Evolutionary conservation across 2,797 vertebrate species (phyloP), one percentile per base, ranked within the genome.

Genomic region (Taenioides sp.): DNA sequence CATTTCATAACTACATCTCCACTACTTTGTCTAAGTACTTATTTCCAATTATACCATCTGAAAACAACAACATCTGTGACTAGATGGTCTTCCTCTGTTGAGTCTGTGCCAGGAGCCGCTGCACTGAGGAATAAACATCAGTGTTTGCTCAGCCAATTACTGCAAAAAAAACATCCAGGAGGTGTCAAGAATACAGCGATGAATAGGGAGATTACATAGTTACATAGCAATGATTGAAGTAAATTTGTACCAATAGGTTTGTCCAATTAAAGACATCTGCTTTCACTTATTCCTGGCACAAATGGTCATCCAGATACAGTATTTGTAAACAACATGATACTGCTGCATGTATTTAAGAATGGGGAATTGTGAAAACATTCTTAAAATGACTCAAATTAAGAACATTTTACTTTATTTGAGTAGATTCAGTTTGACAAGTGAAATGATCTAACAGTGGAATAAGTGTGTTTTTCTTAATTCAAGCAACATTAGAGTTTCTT

Each of bases 21-120:
- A 49, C 16, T 27, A 16, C 37, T 27, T 68, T 67, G 43, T 73
- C 70, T 64, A 61, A 17, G 18, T 58, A 70, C 17, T 73, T 69
- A 40, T 64, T 27, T 23, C 59, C 73, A 85, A 82, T 76, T 73
- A 74, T 60, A 64, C 20, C 20, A 20, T 70, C 67, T 80, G 70
- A 86, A 80, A 87, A 80, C 79, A 87, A 80, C 79, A 88, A 72
- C 64, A 67, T 43, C 23, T 22, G 40, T 58, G 43, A 75, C 40
- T 25, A 71, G 70, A 75, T 70, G 70, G 27, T 47, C 27, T 70
- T 63, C 73, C 77, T 58, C 72, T 69, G 77, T 25, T 69, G n/a
- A 67, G 76, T 52, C 75, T 59, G 77, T 80, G 73, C 78, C 72
- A 81, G 63, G 37, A 71, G 72, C 54, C 63, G 20, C 80, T 50